Base-by-base conservation (phyloP, 2,113 vertebrate species). In the Centrocercus urophasianus region DNA sequence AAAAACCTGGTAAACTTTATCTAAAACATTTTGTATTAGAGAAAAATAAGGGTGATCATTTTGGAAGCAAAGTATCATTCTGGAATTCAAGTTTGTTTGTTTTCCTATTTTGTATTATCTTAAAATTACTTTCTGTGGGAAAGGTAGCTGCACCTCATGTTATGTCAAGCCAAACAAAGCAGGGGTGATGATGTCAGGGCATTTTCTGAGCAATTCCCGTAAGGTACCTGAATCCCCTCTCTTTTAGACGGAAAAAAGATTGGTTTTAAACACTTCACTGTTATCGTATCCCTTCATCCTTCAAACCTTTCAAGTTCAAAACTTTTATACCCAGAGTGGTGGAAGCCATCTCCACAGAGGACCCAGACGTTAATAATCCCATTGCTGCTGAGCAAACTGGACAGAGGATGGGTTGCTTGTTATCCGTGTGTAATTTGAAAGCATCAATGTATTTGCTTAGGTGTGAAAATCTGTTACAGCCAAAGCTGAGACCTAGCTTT, bases 401-500 rank as follows among this genome's bases (percentile, higher is more conserved):
- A 77, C 20, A n/a, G 34, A 43, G 20, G 4, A 21, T 8, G 42
- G 67, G 16, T 32, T 76, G 40, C 48, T 82, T 48, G 13, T 76
- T n/a, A 52, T 38, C 20, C 21, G 1, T 81, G 43, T 2, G 2
- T 27, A 74, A 94, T 36, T 18, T 54, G 72, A 82, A 87, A 94
- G 81, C 84, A 72, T 76, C n/a, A 67, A 64, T 0, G 0, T 60
- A 74, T 93, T 94, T 93, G 93, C 83, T 91, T 95, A 92, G 82
- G 54, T 56, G 36, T 56, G 79, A 76, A 93, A 93, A 91, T 85
- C 65, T 61, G 22, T 71, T 80, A 40, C 34, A 67, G 38, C 79
- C 34, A 83, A 83, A 91, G 59, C 71, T 8, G 4, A 85, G 75
- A 80, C 56, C 75, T 60, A 57, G 87, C 82, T 85, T 94, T 91